phyloP scores from a whole-genome alignment of 1,140 invertebrate species.

The Papilio polyxenes region DNA sequence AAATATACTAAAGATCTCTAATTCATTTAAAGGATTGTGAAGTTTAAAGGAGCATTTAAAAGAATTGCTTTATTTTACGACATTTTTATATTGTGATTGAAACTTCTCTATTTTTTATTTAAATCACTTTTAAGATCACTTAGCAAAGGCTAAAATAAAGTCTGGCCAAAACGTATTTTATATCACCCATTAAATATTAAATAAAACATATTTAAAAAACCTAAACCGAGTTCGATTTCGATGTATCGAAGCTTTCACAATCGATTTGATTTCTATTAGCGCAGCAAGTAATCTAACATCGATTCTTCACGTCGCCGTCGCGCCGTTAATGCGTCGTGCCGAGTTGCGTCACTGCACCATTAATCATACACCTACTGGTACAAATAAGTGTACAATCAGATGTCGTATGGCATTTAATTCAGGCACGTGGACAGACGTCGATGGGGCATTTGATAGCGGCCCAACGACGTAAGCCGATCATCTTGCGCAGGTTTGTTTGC shows the following conservation, averaged over 20 bases:
- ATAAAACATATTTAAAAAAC: not conserved
- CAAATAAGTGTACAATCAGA: slow-evolving; percentile 57
- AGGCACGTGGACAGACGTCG: slow-evolving; percentile 62
- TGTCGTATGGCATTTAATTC: slow-evolving; percentile 57
- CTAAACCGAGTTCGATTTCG: not conserved
- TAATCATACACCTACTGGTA: slow-evolving; percentile 55
- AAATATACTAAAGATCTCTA: not conserved
- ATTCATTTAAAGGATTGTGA: not conserved
- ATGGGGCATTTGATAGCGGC: slow-evolving; percentile 54
- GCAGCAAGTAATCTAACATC: slow-evolving; percentile 30
- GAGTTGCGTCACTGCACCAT: slow-evolving; percentile 48
- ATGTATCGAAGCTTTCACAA: slow-evolving; percentile 10
- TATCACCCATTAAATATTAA: not conserved
- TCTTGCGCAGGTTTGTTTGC: slow-evolving; percentile 48
- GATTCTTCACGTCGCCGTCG: slow-evolving; percentile 27
- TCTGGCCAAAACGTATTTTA: not conserved
- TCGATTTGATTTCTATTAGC: slow-evolving; percentile 27
- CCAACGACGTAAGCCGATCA: slow-evolving; percentile 63
- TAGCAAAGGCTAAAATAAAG: not conserved
- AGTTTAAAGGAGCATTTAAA: not conserved
- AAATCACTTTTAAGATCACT: too few relatives aligned
- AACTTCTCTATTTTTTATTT: too few relatives aligned
- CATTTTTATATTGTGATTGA: too few relatives aligned
- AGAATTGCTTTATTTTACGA: not conserved
- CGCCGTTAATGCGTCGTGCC: slow-evolving; percentile 39